Base-by-base conservation (phyloP, 2,113 vertebrate genomes). In the Zapornia atra region DNA sequence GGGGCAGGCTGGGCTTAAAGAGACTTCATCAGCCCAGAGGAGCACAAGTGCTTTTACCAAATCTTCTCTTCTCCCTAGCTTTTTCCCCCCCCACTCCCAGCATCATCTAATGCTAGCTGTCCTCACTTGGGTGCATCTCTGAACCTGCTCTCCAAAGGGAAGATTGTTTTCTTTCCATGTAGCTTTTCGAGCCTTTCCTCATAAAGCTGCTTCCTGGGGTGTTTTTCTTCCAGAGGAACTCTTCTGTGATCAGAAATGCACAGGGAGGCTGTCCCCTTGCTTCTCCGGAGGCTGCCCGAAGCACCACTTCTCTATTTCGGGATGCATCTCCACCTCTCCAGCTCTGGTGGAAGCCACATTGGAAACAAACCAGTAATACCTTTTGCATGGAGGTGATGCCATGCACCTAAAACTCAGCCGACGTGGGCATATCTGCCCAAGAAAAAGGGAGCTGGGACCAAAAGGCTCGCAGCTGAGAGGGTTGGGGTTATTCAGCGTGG, bases 281-380 rank as follows among this genome's bases (percentile, higher is more conserved):
- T 71, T 40, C 21, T 71, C 24, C 2, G 2, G 51, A 63, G 56
- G 51, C 61, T 59, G 46, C 38, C 1, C 3, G 38, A 38, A 72
- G 25, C 63, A 46, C 22, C 0, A 1, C 51, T 66, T 33, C 46
- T 80, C 33, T 88, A 20, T 91, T 33, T n/a, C 0, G 0, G 19
- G 28, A 12, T 76, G 15, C 48, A 17, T 64, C 61, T 82, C 51
- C 25, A 44, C 31, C 15, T 91, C 63, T 57, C 28, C 57, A 79
- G 80, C 71, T 80, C 57, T 68, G 5, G 2, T 0, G 2, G 77
- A 69, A 40, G 68, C 33, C 29, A 13, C 26, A 51, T 64, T 33
- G 44, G 44, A 46, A 46, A 46, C 44, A 46, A 46, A 46, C 44
- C 17, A 46, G 44, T 46, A 46, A 46, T 46, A 46, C 44, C 44